Base-by-base conservation (phyloP, 2,797 vertebrate species). In the Catostomus latipinnis region DNA sequence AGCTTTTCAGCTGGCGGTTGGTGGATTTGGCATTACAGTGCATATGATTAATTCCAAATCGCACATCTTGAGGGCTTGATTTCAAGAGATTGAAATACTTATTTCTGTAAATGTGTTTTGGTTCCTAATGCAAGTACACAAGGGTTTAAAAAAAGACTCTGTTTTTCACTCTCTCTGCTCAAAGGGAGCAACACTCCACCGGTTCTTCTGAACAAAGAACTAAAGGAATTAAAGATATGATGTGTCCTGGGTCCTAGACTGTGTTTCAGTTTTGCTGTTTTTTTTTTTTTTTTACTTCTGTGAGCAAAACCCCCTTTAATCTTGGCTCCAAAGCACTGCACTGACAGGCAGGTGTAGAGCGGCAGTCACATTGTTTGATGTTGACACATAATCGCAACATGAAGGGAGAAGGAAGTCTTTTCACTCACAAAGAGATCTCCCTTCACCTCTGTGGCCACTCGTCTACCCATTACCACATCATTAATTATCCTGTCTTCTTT, bases 271-370 rank as follows among this genome's bases (percentile, higher is more conserved):
- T 69, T 66, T 16, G 62, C 52, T 73, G 54, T 22, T 22, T 1
- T 22, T 22, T 22, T 22, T 22, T 50, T 53, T 66, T 70, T 54
- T 60, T 45, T 76, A 63, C 72, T 68, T 83, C 78, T 83, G 79
- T 78, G 67, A 68, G 82, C 66, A 66, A 83, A 80, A 78, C 53
- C 56, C 68, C 58, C 80, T 88, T 78, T 86, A 78, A 86, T 86
- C 81, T 86, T 80, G 50, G 57, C 67, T 62, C 79, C 63, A 75
- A 67, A 77, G 70, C 45, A 71, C 57, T 50, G 8, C 67, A 72
- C 14, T 71, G 71, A 78, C 61, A 8, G 43, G 67, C 76, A 82
- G 76, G 60, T 75, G 80, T 75, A 71, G 65, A 79, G 81, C 77
- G 45, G 16, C 53, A 66, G 77, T 57, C 69, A 60, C 60, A 16